Percentiles rank a stretch among this genome's conserved stretches.
Conservation (phyloP, 2,113 vertebrate species). For the Oncorhynchus tshawytscha region DNA sequence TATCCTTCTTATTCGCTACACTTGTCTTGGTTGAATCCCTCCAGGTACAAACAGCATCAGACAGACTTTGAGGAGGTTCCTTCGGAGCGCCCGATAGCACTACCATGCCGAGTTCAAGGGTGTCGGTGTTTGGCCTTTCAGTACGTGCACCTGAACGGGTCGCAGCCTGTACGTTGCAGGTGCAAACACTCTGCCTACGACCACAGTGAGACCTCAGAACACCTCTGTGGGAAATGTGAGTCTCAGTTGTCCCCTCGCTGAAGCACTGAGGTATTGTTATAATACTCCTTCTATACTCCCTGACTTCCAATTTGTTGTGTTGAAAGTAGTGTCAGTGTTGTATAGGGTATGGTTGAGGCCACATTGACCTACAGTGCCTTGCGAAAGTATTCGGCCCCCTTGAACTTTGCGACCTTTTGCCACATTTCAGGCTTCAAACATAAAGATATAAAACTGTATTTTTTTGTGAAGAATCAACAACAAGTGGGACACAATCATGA, state of each 20-base stretch:
- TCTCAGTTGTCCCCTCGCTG: not conserved
- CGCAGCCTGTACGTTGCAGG: constrained; percentile 79
- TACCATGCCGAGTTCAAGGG: constrained; percentile 75
- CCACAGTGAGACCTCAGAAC: constrained; percentile 72
- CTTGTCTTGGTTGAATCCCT: not conserved
- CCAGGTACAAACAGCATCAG: constrained; percentile 89
- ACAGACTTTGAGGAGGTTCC: constrained; percentile 84
- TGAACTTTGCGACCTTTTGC: too few species aligned
- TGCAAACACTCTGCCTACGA: constrained; percentile 86
- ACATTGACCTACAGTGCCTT: not conserved
- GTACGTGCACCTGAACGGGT: constrained; percentile 77
- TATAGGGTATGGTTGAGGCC: not conserved
- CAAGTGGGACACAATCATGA: too few species aligned
- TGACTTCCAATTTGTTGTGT: too few species aligned
- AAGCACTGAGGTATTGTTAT: too few species aligned
- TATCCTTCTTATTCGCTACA: not conserved
- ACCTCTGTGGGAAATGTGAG: constrained; percentile 83
- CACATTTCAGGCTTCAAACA: too few species aligned
- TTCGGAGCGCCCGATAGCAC: constrained; percentile 68
- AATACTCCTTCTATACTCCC: too few species aligned
- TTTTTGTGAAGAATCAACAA: too few species aligned
- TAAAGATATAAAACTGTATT: too few species aligned
- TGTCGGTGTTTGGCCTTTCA: constrained; percentile 78
- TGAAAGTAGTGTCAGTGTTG: too few species aligned
- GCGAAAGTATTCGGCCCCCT: too few species aligned